These are phyloP conservation scores for Drosophila lowei DNA, from an alignment of 1,140 invertebrate species.

Conservation along the genomic window DNA sequence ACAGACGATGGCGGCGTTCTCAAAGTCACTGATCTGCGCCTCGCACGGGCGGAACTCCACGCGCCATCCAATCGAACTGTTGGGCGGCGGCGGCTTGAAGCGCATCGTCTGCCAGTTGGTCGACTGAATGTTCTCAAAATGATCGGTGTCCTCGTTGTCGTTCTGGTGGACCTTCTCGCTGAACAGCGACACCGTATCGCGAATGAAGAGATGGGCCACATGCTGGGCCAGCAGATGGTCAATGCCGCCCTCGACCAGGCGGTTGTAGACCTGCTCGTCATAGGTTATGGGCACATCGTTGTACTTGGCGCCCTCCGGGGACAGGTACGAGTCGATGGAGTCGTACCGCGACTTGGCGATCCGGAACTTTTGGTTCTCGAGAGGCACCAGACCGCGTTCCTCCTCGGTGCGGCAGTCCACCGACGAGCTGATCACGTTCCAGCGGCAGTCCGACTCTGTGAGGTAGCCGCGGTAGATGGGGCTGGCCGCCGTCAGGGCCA, in stretches of 20 bases:
- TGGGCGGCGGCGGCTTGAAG: conserved; percentile 98
- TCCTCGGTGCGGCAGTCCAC: conserved; percentile 98
- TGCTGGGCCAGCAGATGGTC: conserved; percentile 96
- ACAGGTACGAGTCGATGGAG: conserved; percentile 98
- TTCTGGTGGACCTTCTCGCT: conserved; percentile 98
- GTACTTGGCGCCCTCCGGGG: conserved; percentile 88
- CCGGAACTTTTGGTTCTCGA: conserved; percentile 90
- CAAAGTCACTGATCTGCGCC: conserved; percentile 99
- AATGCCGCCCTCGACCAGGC: conserved; percentile 93
- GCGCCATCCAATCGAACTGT: conserved; percentile 98
- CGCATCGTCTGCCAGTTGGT: conserved; percentile 99
- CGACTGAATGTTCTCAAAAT: conserved; percentile 99
- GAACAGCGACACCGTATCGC: conserved; percentile 98
- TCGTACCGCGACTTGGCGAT: conserved; percentile 99
- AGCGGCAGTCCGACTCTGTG: conserved; percentile 97
- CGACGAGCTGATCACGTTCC: conserved; percentile 97
- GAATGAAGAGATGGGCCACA: conserved; percentile 98
- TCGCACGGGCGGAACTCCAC: conserved; percentile 99
- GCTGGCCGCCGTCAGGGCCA: conserved; percentile 97
- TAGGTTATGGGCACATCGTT: conserved; percentile 88
- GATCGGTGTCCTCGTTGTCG: conserved; percentile 97
- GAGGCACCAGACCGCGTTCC: conserved; percentile 93
- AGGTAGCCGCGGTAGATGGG: conserved; percentile 97
- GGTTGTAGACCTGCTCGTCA: conserved; percentile 90
- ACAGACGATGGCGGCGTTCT: conserved; percentile 99